Evolutionary conservation across 2,797 vertebrate species (phyloP).

Genomic region (Halcyon leucocephala): DNA sequence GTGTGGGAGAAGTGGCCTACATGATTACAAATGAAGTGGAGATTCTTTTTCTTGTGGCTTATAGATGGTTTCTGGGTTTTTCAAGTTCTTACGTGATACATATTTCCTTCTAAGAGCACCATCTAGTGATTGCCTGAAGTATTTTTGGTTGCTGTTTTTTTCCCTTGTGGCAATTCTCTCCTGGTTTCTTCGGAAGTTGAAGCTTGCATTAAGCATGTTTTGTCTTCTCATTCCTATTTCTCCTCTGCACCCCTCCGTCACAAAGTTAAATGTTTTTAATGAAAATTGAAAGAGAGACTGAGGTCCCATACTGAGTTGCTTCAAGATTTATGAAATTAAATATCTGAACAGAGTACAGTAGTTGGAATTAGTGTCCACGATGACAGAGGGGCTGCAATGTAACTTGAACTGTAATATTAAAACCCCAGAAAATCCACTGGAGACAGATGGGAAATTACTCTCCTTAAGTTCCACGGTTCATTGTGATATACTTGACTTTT

Average conservation of each 20-base stretch:
- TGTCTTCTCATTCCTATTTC: not conserved
- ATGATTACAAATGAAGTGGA: too few relatives aligned
- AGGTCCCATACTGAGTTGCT: not conserved
- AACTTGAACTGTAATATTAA: not conserved
- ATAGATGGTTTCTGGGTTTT: not conserved
- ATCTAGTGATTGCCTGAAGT: slow-evolving; percentile 43
- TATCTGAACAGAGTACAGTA: not conserved
- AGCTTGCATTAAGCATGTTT: not conserved
- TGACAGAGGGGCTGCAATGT: not conserved
- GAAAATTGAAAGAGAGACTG: not conserved
- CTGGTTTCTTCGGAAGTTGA: not conserved
- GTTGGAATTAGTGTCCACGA: not conserved
- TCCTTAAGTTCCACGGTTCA: fast-evolving
- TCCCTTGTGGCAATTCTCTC: not conserved
- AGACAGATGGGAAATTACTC: not conserved
- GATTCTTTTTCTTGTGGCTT: not conserved
- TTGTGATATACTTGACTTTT: not conserved
- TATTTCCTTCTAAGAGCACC: slow-evolving; percentile 35
- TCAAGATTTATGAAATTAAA: not conserved
- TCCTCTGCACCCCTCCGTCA: not conserved
- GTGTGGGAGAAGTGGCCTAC: not conserved
- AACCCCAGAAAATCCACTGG: not conserved
- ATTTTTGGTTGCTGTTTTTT: not conserved
- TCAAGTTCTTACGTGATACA: not conserved
- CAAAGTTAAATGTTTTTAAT: not conserved